Evolutionary conservation across 2,113 vertebrate species (phyloP).

Genomic region (Chrysochloris asiatica): DNA sequence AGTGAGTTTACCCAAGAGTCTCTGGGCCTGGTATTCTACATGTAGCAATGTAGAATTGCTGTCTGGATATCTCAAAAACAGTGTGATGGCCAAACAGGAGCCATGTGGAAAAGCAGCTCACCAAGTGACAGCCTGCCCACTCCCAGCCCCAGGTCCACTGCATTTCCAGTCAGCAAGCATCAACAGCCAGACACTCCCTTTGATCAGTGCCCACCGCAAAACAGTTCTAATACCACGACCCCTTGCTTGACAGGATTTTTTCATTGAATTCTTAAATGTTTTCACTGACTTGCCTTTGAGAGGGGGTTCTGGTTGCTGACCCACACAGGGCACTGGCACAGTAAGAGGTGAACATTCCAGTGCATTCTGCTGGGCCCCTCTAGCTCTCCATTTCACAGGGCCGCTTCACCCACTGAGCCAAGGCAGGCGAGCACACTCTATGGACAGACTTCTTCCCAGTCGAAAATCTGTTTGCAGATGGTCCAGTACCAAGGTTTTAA

Average conservation of each 20-base stretch:
- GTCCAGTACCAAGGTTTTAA: conserved; percentile 33
- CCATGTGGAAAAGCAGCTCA: background rate
- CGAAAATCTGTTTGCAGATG: conserved; percentile 12
- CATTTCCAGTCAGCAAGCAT: background rate
- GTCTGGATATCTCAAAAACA: background rate
- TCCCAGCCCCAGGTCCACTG: accelerated
- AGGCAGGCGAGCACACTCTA: background rate
- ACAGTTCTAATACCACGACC: background rate
- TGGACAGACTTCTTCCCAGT: background rate
- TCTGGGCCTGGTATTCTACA: background rate
- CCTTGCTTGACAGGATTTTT: background rate
- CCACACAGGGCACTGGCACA: background rate
- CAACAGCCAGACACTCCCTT: background rate
- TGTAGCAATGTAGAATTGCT: background rate
- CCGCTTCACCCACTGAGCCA: background rate
- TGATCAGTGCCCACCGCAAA: background rate
- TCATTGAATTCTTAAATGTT: background rate
- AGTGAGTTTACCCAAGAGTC: background rate
- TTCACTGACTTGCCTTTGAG: conserved; percentile 6
- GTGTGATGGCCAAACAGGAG: background rate
- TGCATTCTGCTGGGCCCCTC: background rate
- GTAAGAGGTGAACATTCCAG: background rate
- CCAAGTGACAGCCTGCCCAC: background rate
- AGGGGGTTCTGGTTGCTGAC: background rate
- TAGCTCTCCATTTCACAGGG: background rate